Evolutionary conservation across 2,888 invertebrate species (phyloP).

Genomic region (Hipparchia sbordonii): DNA sequence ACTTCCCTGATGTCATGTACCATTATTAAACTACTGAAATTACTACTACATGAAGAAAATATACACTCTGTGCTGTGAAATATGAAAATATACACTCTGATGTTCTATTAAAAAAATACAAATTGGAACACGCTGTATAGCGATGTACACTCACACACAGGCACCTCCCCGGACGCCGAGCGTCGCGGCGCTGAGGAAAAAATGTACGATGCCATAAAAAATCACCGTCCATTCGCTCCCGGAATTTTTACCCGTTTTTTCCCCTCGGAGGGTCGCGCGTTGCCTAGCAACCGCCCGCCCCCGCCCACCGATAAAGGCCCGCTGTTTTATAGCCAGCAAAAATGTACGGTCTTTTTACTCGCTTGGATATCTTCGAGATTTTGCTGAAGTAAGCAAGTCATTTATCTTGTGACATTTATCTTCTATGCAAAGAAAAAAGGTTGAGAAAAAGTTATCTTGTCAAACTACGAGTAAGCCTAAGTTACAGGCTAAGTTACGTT

Average conservation of each 20-base stretch:
- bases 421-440: neutral
- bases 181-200: slow-evolving; percentile 76
- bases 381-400: slow-evolving; percentile 7
- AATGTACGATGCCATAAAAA: slow-evolving; percentile 82
- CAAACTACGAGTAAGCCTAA: neutral
- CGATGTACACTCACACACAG: slow-evolving; percentile 52
- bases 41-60: too few relatives aligned
- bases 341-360: slow-evolving; percentile 45
- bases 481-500: neutral
- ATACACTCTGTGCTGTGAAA: neutral
- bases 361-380: slow-evolving; percentile 20
- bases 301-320: slow-evolving; percentile 62
- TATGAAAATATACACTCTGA: neutral
- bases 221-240: slow-evolving; percentile 79
- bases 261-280: slow-evolving; percentile 79
- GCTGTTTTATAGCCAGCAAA: slow-evolving; percentile 70
- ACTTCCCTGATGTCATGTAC: neutral
- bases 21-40: neutral
- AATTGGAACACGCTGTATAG: slow-evolving; percentile 53
- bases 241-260: slow-evolving; percentile 82
- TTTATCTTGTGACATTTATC: slow-evolving; percentile 9
- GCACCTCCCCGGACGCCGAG: slow-evolving; percentile 47
- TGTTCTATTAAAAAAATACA: neutral
- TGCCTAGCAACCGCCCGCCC: slow-evolving; percentile 69
- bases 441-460: slow-evolving; percentile 7